phyloP scores from a whole-genome alignment of 2,797 vertebrate genomes.

The Crenichthys baileyi region DNA sequence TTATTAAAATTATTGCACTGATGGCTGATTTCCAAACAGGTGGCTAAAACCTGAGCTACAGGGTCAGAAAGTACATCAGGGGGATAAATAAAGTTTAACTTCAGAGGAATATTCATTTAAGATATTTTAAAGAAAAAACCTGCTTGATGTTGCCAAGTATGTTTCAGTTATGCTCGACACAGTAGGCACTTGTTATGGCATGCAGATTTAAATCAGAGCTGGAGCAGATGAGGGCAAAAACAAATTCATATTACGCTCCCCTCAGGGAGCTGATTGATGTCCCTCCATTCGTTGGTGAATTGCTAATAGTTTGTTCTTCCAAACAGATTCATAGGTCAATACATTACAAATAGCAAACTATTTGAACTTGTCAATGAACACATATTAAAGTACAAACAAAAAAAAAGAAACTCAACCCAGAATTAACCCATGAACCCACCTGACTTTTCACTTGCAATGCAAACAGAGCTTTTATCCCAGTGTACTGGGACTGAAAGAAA shows the following conservation, averaged over 20 bases:
- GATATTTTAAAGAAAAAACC: slow-evolving; percentile 12
- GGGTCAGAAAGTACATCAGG: slow-evolving; percentile 46
- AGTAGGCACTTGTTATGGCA: slow-evolving; percentile 38
- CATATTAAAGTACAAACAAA: too few relatives aligned
- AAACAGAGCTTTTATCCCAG: too few relatives aligned
- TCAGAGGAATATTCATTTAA: slow-evolving; percentile 6
- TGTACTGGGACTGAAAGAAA: too few relatives aligned
- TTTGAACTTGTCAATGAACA: too few relatives aligned
- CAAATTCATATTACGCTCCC: slow-evolving; percentile 1
- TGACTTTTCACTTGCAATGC: too few relatives aligned
- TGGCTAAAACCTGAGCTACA: slow-evolving; percentile 59
- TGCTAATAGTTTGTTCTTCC: neutral
- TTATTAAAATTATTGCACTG: neutral
- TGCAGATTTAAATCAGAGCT: slow-evolving; percentile 25
- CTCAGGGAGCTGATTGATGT: neutral
- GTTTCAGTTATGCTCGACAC: slow-evolving; percentile 25
- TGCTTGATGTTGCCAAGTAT: slow-evolving; percentile 17
- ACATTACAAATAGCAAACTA: too few relatives aligned
- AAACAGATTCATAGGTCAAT: too few relatives aligned
- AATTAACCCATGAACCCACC: too few relatives aligned
- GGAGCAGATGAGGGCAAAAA: slow-evolving; percentile 25
- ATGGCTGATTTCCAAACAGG: slow-evolving; percentile 68
- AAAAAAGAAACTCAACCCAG: too few relatives aligned
- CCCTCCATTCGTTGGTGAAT: neutral
- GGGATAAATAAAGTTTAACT: slow-evolving; percentile 23